Base-by-base conservation (phyloP, 2,888 invertebrate genomes). In the Timandra comae region DNA sequence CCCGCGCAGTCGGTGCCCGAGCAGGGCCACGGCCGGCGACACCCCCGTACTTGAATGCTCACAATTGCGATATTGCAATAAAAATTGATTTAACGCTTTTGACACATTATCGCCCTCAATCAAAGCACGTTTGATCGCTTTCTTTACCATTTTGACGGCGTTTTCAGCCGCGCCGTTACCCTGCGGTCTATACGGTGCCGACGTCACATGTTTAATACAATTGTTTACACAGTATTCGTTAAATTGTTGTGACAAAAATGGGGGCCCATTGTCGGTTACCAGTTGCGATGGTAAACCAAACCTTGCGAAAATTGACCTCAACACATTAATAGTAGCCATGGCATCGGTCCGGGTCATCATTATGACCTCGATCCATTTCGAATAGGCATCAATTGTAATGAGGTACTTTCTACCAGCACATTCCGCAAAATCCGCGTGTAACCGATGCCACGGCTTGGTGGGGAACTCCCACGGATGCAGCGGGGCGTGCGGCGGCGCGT, bases 281-380 rank as follows among this genome's bases (percentile, higher is more conserved):
- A 49, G 12, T 21, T 52, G 41, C 7, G 19, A 30, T 2, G 52
- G 52, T 2, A 49, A 19, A 1, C 50, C 47, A 9, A 45, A 56
- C 7, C 44, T 24, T 5, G 49, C 38, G 33, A 49, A 52, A 6
- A 43, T 21, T 5, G 33, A 16, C 6, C 47, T 20, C 3, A 54
- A 37, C 19, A 3, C 16, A 3, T 12, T 12, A 7, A 27, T 27
- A 2, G 7, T 16, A 3, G 10, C 13, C 16, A 7, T 13, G 3
- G 27, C 27, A 2, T 12, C 27, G 4, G 27, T 27, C 12, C 16
- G 5, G n/a, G 9, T 16, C 16, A 19, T 12, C 27, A 3, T n/a
- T 13, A 27, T n/a, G 11, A 36, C 46, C 19, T 58, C 50, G 1
- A 54, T 38, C 52, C 52, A 54, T 12, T 52, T 54, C 3, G 42